phyloP scores from a whole-genome alignment of 2,797 vertebrate species.

The Geotrypetes seraphini region DNA sequence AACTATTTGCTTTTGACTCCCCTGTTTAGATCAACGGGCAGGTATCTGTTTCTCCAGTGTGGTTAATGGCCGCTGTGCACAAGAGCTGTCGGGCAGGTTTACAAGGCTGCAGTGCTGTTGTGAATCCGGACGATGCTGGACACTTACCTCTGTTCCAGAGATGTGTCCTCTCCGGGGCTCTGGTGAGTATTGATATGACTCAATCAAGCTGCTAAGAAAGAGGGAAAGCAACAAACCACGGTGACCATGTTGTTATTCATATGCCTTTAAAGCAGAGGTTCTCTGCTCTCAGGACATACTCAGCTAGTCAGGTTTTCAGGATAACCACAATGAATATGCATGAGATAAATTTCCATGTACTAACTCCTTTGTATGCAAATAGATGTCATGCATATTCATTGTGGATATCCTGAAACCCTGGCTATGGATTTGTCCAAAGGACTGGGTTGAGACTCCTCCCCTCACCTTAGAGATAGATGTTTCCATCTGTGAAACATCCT shows the following conservation, averaged over 20 bases:
- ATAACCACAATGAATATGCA: too few species aligned
- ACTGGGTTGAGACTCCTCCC: too few species aligned
- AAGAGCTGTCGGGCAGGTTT: slow-evolving; percentile 41
- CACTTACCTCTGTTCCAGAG: slow-evolving; percentile 35
- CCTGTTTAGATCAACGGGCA: slow-evolving; percentile 38
- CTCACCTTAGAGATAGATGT: too few species aligned
- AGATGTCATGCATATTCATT: too few species aligned
- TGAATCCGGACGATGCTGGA: slow-evolving; percentile 56
- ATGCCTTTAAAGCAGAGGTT: slow-evolving; percentile 1
- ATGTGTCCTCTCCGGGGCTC: slow-evolving; percentile 52
- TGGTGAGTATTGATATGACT: slow-evolving; percentile 49
- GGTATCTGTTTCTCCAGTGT: slow-evolving; percentile 45
- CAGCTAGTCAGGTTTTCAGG: too few species aligned
- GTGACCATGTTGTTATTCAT: slow-evolving; percentile 1
- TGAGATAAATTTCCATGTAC: too few species aligned
- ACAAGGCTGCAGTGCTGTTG: slow-evolving; percentile 60
- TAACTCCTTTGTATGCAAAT: too few species aligned
- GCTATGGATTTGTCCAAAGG: too few species aligned
- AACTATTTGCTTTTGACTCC: slow-evolving; percentile 5
- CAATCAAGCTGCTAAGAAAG: background rate
- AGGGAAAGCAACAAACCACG: background rate
- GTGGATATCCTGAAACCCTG: too few species aligned
- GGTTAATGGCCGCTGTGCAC: slow-evolving; percentile 47
- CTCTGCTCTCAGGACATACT: too few species aligned
- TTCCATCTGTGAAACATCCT: slow-evolving; percentile 4